phyloP scores from a whole-genome alignment of 2,888 invertebrate species.

The Tipula helvola region DNA sequence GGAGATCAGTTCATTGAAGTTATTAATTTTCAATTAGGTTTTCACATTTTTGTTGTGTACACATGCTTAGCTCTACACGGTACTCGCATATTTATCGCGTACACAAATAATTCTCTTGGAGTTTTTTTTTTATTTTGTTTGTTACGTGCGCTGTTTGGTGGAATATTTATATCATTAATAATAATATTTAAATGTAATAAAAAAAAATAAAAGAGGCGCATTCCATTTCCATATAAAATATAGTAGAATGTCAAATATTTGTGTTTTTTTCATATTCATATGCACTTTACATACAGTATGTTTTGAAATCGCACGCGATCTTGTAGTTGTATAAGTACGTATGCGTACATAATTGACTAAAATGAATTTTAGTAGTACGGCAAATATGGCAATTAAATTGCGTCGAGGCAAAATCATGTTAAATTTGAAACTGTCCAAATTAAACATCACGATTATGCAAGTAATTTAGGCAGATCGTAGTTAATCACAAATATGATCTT shows the following conservation, averaged over 20 bases:
- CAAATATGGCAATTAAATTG: too few species aligned
- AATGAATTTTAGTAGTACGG: too few species aligned
- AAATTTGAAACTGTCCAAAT: too few species aligned
- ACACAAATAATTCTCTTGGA: neutral
- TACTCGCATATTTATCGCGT: neutral
- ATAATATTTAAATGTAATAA: neutral
- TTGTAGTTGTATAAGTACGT: too few species aligned
- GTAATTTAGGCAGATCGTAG: too few species aligned
- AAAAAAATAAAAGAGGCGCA: slow-evolving; percentile 4
- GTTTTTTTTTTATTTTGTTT: neutral
- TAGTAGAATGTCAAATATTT: neutral
- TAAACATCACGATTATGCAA: too few species aligned
- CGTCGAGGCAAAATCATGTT: too few species aligned
- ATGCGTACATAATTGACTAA: too few species aligned
- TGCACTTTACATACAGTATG: neutral
- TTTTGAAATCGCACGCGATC: neutral
- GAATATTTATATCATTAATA: neutral
- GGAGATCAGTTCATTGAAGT: neutral
- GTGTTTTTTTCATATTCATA: neutral
- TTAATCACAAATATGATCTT: too few species aligned
- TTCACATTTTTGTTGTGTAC: neutral
- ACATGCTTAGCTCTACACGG: neutral
- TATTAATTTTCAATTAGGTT: neutral
- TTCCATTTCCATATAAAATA: neutral
- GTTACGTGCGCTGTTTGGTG: neutral